Percentiles rank a stretch among this genome's conserved stretches.
These are phyloP conservation scores for Lates calcarifer DNA, from an alignment of 2,113 vertebrate genomes.

Conservation along the genomic window DNA sequence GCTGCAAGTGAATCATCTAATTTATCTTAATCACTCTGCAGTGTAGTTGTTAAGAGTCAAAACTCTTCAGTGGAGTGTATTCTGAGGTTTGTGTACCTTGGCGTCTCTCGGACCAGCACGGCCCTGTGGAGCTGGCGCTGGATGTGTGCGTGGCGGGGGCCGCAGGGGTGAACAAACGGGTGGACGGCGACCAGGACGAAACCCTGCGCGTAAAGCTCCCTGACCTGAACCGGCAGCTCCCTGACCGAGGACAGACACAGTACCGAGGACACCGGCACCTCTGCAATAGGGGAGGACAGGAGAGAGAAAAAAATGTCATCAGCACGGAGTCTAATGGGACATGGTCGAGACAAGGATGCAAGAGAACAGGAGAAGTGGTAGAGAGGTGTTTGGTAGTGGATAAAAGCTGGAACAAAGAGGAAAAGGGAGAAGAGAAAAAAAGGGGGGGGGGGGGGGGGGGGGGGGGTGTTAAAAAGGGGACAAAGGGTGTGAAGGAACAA, in stretches of 20 bases:
- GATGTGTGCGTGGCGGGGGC: slow-evolving; percentile 86
- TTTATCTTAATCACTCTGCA: slow-evolving; percentile 45
- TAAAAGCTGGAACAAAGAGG: slow-evolving; percentile 45
- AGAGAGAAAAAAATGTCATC: slow-evolving; percentile 29
- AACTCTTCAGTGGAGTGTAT: not conserved
- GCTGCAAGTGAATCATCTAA: slow-evolving; percentile 29
- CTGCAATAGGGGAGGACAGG: slow-evolving; percentile 71
- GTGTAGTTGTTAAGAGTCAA: not conserved
- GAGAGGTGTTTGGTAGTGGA: slow-evolving; percentile 25
- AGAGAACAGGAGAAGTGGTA: not conserved
- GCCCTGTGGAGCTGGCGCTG: slow-evolving; percentile 94
- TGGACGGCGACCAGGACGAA: slow-evolving; percentile 93
- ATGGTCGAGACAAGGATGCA: slow-evolving; percentile 20
- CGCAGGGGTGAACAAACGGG: slow-evolving; percentile 92
- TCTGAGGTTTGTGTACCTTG: slow-evolving; percentile 58
- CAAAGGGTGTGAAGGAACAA: slow-evolving; percentile 58
- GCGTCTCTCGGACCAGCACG: slow-evolving; percentile 92
- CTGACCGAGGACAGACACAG: slow-evolving; percentile 91
- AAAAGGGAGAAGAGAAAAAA: not conserved
- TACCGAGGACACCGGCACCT: slow-evolving; percentile 87
- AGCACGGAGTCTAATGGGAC: slow-evolving; percentile 8
- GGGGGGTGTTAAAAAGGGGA: slow-evolving; percentile 18
- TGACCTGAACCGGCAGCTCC: slow-evolving; percentile 92
- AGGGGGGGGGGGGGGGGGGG: not conserved
- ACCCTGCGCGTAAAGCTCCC: slow-evolving; percentile 93